These are phyloP conservation scores for Stylophora pistillata DNA, from an alignment of 64 coral and sea anemone species.

Conservation along the genomic window DNA sequence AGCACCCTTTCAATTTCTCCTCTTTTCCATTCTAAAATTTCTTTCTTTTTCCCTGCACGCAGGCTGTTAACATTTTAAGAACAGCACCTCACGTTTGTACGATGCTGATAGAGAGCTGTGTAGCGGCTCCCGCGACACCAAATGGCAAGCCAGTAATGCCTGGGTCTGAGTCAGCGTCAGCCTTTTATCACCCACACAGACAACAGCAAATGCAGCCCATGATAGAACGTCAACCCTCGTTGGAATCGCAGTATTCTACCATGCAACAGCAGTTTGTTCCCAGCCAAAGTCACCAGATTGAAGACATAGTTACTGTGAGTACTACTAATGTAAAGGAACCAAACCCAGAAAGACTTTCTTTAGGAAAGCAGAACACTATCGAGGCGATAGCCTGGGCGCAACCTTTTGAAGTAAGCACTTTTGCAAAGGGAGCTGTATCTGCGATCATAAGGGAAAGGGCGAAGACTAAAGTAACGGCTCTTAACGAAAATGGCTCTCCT, in stretches of 20 bases:
- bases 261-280: constrained; percentile 46
- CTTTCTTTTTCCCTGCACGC: background rate
- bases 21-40: background rate
- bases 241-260: constrained; percentile 32
- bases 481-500: background rate
- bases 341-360: constrained; percentile 7
- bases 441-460: constrained; percentile 15
- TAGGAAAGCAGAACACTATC: constrained; percentile 9
- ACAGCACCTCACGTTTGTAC: constrained; percentile 69
- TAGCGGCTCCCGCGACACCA: constrained; percentile 60
- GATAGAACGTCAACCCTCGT: constrained; percentile 26
- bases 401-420: background rate
- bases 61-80: constrained; percentile 70
- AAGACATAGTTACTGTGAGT: constrained; percentile 55
- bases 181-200: constrained; percentile 65
- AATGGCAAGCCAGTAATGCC: constrained; percentile 69
- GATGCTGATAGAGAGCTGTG: constrained; percentile 68
- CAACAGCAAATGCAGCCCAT: constrained; percentile 38
- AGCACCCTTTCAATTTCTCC: background rate
- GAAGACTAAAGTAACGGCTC: background rate
- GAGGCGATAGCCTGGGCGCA: background rate
- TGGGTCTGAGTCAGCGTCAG: constrained; percentile 59
- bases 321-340: background rate
- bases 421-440: constrained; percentile 5
- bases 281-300: constrained; percentile 39